Conservation (phyloP, 2,113 vertebrate genomes). For the Anser cygnoides region DNA sequence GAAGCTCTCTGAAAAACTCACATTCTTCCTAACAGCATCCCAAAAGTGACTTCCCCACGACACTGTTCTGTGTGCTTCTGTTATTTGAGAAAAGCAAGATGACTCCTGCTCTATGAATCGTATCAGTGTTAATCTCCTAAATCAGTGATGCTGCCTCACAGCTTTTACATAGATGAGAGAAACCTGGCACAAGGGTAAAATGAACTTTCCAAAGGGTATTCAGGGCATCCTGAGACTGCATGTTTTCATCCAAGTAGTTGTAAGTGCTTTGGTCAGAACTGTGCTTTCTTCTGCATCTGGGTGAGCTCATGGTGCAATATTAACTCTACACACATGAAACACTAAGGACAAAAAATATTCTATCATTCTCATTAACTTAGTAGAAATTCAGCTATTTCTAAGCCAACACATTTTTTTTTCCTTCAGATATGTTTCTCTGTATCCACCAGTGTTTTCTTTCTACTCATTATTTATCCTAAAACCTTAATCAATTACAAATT, state of each 20-base stretch:
- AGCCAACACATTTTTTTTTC: background rate
- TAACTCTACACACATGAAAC: background rate
- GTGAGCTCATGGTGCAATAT: background rate
- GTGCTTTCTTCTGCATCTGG: background rate
- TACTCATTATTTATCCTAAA: background rate
- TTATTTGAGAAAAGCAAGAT: slow-evolving; percentile 32
- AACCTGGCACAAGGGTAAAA: slow-evolving; percentile 51
- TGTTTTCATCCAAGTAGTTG: background rate
- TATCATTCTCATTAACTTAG: background rate
- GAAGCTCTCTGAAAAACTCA: background rate
- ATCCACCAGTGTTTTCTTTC: background rate
- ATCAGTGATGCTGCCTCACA: slow-evolving; percentile 18
- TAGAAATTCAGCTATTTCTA: background rate
- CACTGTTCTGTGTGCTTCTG: background rate
- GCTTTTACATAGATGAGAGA: slow-evolving; percentile 47
- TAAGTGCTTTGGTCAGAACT: background rate
- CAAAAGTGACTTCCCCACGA: background rate
- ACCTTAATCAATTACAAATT: background rate
- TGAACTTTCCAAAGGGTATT: background rate
- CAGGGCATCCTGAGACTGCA: background rate
- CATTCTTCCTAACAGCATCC: background rate
- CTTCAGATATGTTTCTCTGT: background rate
- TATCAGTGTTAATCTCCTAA: slow-evolving; percentile 42
- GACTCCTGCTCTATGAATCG: background rate
- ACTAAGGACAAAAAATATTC: background rate